Evolutionary conservation across 2,797 vertebrate species (phyloP).

Genomic region (Kryptolebias ocellatus): DNA sequence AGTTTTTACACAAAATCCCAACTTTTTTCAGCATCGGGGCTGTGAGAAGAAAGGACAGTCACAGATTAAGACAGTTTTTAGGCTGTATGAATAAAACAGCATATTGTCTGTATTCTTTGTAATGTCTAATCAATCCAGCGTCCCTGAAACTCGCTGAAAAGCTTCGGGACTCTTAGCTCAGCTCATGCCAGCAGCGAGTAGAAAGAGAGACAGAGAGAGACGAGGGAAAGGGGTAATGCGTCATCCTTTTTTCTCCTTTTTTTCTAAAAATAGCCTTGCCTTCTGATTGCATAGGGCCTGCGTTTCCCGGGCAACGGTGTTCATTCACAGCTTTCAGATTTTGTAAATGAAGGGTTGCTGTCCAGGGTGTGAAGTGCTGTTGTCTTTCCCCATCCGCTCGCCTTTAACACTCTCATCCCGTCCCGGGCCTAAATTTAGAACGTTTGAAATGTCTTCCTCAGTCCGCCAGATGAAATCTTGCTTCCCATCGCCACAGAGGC

Average conservation of each 20-base stretch:
- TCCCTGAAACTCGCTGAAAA: constrained; percentile 17
- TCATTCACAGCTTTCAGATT: constrained; percentile 79
- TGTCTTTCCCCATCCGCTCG: constrained; percentile 46
- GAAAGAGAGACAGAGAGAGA: constrained; percentile 33
- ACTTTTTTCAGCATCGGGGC: too few relatives aligned
- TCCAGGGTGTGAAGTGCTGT: constrained; percentile 54
- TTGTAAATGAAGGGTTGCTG: constrained; percentile 53
- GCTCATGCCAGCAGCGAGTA: constrained; percentile 38
- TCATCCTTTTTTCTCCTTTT: constrained; percentile 69
- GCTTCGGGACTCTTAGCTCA: constrained; percentile 40
- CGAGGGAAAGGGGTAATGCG: constrained; percentile 67
- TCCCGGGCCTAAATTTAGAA: constrained; percentile 14
- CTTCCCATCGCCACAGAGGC: not conserved
- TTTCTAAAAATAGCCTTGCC: constrained; percentile 80
- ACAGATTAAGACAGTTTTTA: not conserved
- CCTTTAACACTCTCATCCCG: constrained; percentile 25
- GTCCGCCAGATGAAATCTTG: constrained; percentile 8
- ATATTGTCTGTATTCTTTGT: not conserved
- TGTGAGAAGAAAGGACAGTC: not conserved
- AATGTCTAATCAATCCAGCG: constrained; percentile 1
- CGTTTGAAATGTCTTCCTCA: constrained; percentile 15
- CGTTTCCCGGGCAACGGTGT: constrained; percentile 83
- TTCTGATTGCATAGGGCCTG: constrained; percentile 65
- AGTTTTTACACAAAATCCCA: too few relatives aligned
- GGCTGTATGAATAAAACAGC: not conserved